Percentiles rank a stretch among this genome's conserved stretches.
Evolutionary conservation across 2,888 invertebrate genomes (phyloP).

Genomic region (Brenthis daphne): DNA sequence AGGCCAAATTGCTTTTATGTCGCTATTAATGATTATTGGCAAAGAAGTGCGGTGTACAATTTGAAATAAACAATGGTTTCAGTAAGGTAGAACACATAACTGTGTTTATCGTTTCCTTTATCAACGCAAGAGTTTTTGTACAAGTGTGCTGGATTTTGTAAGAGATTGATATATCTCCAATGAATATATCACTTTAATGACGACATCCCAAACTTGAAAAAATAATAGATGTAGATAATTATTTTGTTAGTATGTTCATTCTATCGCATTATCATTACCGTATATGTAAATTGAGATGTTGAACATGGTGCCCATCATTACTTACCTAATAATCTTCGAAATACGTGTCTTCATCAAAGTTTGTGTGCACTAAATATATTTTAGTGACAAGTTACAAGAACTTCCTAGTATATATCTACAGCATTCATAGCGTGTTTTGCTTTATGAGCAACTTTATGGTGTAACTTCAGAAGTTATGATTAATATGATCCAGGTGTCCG

Average conservation of each 20-base stretch:
- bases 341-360: constrained; percentile 29
- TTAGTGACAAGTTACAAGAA: constrained; percentile 21
- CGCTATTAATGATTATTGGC: constrained; percentile 59
- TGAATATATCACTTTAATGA: too few relatives aligned
- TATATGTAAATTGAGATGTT: constrained; percentile 13
- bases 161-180: too few relatives aligned
- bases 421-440: constrained; percentile 58
- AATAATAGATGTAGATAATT: too few relatives aligned
- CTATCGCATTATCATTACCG: too few relatives aligned
- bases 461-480: constrained; percentile 60
- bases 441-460: constrained; percentile 57
- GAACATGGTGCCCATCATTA: constrained; percentile 15
- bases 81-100: too few relatives aligned
- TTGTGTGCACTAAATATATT: constrained; percentile 17
- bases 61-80: too few relatives aligned
- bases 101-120: too few relatives aligned
- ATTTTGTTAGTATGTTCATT: too few relatives aligned
- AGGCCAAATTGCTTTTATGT: constrained; percentile 65
- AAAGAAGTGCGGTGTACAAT: background rate
- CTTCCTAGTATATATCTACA: constrained; percentile 32
- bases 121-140: too few relatives aligned
- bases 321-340: constrained; percentile 15
- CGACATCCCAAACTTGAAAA: too few relatives aligned
- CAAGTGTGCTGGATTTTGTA: too few relatives aligned
- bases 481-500: constrained; percentile 53